Evolutionary conservation across 2,797 vertebrate species (phyloP), one percentile per base, ranked within the genome.

Genomic region (Phoeniculus purpureus): DNA sequence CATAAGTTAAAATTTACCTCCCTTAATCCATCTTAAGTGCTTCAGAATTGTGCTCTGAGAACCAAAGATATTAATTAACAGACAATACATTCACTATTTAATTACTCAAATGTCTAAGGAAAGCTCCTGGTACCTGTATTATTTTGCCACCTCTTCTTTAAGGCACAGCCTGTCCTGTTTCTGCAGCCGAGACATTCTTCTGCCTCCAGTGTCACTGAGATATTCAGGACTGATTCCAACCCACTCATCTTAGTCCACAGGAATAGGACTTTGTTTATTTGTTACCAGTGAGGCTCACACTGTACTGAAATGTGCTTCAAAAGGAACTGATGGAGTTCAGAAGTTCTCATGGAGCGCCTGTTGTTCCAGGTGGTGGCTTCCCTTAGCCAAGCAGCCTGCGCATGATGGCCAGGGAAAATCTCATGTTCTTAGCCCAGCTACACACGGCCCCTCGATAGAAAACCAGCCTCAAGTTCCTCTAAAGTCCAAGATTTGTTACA

Each of bases 1-100:
- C 73, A 43, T 18, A 78, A 93, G 89, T 94, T 96, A 94, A 96
- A 96, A 81, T 96, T 92, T 94, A 94, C 94, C 93, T 94, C 71
- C 67, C 70, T 92, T 95, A 91, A 96, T 87, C 92, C 74, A 78
- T 50, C 48, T 89, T 85, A 71, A 7, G 73, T 12, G 22, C 70
- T 59, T 50, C 68, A 85, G 76, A 89, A 89, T 26, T 43, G 79
- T 48, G 47, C 84, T 92, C 75, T 7, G 29, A 89, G 85, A 70
- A 66, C 8, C 77, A 92, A 70, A 89, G 86, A 95, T 83, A 91
- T 83, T 92, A 94, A 94, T 94, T 95, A 93, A 93, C 92, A 85
- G 86, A 87, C 76, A 55, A 59, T 11, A 76, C 2, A 26, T 15
- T 73, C 47, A 43, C 62, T 37, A 51, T 71, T 81, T 76, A 70